Evolutionary conservation across 2,888 invertebrate genomes (phyloP), one percentile per base, ranked within the genome.

Genomic region (Chaetoderma sp.): DNA sequence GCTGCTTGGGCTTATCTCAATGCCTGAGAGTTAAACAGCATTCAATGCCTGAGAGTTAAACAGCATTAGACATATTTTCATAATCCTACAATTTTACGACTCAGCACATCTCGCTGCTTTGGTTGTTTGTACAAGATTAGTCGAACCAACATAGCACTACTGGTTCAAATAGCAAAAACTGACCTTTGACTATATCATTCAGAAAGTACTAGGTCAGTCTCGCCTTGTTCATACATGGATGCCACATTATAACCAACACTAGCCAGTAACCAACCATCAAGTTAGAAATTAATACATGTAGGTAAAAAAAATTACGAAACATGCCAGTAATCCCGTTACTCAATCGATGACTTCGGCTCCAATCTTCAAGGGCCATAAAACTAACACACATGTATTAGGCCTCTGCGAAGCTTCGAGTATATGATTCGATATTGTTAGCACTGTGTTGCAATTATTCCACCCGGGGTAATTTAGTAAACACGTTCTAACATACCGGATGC

Each of bases 181-280:
- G 4, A 18, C 44, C 44, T 6, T 42, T 6, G 44, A 18, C 21
- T 1, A n/a, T 42, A 21, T 42, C 18, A 18, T 5, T 18, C 44
- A 6, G 21, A 42, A 1, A 42, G 21, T 21, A n/a, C n/a, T 42
- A 42, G 8, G 5, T 18, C n/a, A 42, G n/a, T 18, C 44, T 28
- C 16, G 49, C 49, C 25, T 49, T 49, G 49, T 16, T 49, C 49
- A 49, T 49, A 49, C 25, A 25, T 21, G 27, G 28, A 49, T 16
- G 23, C 49, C 28, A 28, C 49, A 25, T 49, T 49, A 28, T 28
- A 49, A 25, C 27, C 16, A 25, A 49, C 28, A 25, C 49, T 27
- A 49, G 28, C 49, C 16, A 49, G 49, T 27, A 28, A n/a, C n/a
- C n/a, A 49, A 49, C 49, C 28, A 28, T 49, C 27, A 49, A 49